Evolutionary conservation across 2,113 vertebrate species (phyloP), one percentile per base, ranked within the genome.

Genomic region (Pao palembangensis): DNA sequence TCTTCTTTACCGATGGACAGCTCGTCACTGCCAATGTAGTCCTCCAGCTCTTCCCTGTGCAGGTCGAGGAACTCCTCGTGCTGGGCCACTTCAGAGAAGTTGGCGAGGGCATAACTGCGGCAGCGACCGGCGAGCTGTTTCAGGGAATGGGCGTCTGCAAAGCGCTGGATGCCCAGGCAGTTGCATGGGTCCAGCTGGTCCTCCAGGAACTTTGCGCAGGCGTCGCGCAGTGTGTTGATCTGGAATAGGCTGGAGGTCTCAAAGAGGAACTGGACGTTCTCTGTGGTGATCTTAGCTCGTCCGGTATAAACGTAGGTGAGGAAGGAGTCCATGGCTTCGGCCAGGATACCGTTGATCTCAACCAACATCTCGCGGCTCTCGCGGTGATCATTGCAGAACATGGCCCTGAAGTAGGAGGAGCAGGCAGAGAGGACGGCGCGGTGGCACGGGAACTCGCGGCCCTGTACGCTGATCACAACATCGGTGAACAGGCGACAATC

Each of bases 201-300:
- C 80, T 99, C 97, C 61, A 99, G 87, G 85, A 99, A 99, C 72
- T 98, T 98, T 71, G 96, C 96, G 1, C 97, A 98, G 18, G 95
- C 97, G 0, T 98, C 95, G 0, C 97, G 94, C 59, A 99, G 75
- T 1, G 93, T 91, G 5, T 83, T 80, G 46, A 99, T 98, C 89
- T 99, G 97, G 83, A 99, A 99, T 73, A 99, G 94, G 58, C 92
- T 98, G 6, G 97, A 96, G 0, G 97, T 98, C 79, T 99, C 96
- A 12, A 99, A 98, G 49, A 99, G 93, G 70, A 95, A 98, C 67
- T 99, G 96, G 54, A 98, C 97, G 0, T 99, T 99, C 57, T 99
- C 96, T 0, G 95, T 96, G 0, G 95, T 98, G 87, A 99, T 99
- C 75, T 93, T 96, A 67, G 96, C 96, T 41, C 93, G 95, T 43